Evolutionary conservation across 1,140 invertebrate species (phyloP).

Genomic region (Drosophila littoralis): DNA sequence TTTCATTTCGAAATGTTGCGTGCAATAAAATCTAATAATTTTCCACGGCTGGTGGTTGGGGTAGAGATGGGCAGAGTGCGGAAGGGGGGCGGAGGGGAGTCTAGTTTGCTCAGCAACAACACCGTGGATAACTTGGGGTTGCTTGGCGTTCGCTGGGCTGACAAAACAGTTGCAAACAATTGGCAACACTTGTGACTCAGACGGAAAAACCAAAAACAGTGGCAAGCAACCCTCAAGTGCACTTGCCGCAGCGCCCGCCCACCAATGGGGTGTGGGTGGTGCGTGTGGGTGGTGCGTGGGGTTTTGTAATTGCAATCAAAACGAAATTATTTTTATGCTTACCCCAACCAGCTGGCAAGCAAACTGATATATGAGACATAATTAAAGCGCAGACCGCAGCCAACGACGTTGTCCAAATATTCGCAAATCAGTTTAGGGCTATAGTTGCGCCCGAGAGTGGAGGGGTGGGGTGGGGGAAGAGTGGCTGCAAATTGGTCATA

Average conservation of each 20-base stretch:
- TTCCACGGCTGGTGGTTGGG: constrained; percentile 36
- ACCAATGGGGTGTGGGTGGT: neutral
- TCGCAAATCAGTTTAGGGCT: constrained; percentile 66
- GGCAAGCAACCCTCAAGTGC: constrained; percentile 65
- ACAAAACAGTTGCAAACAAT: constrained; percentile 72
- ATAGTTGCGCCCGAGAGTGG: constrained; percentile 49
- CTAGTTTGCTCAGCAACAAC: constrained; percentile 37
- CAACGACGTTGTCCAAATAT: constrained; percentile 32
- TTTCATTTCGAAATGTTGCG: constrained; percentile 61
- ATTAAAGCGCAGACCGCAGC: constrained; percentile 75
- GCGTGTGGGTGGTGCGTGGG: constrained; percentile 6
- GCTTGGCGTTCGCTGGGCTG: constrained; percentile 57
- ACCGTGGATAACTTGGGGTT: constrained; percentile 23
- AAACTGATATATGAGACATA: constrained; percentile 83
- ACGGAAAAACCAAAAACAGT: constrained; percentile 1
- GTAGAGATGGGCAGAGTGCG: neutral
- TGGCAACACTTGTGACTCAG: constrained; percentile 79
- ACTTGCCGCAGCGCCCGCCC: constrained; percentile 41
- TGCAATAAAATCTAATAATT: constrained; percentile 81
- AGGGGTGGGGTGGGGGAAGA: constrained; percentile 7
- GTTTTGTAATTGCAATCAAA: constrained; percentile 82
- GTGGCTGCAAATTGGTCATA: constrained; percentile 70
- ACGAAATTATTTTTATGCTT: constrained; percentile 81
- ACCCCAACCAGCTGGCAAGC: constrained; percentile 26
- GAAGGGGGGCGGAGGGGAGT: neutral